These are phyloP conservation scores for Orthonevra nobilis DNA, from an alignment of 2,888 invertebrate species.

Conservation along the genomic window DNA sequence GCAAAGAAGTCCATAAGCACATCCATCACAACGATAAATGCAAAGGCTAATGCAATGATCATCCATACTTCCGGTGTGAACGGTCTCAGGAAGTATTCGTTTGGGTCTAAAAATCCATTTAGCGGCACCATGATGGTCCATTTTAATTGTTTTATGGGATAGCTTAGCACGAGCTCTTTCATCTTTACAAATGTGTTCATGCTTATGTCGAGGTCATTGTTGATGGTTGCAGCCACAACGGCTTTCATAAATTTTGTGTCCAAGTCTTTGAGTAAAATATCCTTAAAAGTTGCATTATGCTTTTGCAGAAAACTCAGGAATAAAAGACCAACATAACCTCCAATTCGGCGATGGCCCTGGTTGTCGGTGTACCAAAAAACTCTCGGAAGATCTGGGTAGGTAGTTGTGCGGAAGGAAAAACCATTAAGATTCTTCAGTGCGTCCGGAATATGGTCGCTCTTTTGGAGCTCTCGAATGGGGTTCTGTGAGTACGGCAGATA, in stretches of 20 bases:
- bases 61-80: slow-evolving; percentile 16
- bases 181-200: slow-evolving; percentile 22
- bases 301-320: slow-evolving; percentile 6
- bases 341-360: background rate
- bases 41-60: slow-evolving; percentile 22
- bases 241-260: background rate
- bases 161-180: background rate
- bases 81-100: slow-evolving; percentile 36
- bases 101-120: slow-evolving; percentile 15
- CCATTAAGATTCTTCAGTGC: slow-evolving; percentile 27
- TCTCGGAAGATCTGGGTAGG: slow-evolving; percentile 14
- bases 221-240: slow-evolving; percentile 8
- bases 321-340: slow-evolving; percentile 21
- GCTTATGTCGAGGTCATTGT: slow-evolving; percentile 28
- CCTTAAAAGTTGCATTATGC: slow-evolving; percentile 37
- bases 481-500: slow-evolving; percentile 15
- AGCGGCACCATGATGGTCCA: slow-evolving; percentile 38
- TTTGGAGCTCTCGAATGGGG: background rate
- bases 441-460: background rate
- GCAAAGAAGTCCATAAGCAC: background rate
- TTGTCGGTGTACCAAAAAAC: slow-evolving; percentile 22
- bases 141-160: background rate
- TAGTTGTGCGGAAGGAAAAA: slow-evolving; percentile 17
- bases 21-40: slow-evolving; percentile 38
- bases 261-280: background rate